phyloP scores from a whole-genome alignment of 2,113 vertebrate species.

The Trinectes maculatus region DNA sequence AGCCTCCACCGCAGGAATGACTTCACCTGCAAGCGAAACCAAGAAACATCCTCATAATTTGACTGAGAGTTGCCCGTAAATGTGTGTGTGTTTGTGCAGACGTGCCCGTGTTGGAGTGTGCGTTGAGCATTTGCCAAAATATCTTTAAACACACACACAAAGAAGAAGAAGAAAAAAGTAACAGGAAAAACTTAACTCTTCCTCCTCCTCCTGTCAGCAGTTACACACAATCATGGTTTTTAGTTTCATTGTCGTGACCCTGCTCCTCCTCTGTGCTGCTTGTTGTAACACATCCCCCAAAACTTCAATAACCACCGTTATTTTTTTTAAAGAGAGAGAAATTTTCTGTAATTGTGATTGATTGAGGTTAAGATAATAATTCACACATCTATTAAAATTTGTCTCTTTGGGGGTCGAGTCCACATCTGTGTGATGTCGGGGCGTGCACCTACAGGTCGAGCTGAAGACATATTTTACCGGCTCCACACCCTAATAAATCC shows the following conservation, averaged over 20 bases:
- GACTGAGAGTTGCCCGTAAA: conserved; percentile 2
- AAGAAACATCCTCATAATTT: conserved; percentile 38
- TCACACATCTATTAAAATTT: conserved; percentile 43
- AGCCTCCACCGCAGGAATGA: conserved; percentile 61
- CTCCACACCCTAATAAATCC: conserved; percentile 40
- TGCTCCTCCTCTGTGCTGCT: neutral
- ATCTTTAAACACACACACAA: neutral
- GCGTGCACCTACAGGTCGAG: conserved; percentile 52
- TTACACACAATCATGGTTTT: conserved; percentile 27
- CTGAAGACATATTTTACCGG: conserved; percentile 40
- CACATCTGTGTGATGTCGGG: conserved; percentile 49
- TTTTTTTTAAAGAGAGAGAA: conserved; percentile 26
- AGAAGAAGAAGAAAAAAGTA: neutral
- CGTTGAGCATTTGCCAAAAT: neutral
- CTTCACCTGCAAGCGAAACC: conserved; percentile 52
- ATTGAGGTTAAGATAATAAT: conserved; percentile 35
- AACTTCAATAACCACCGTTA: conserved; percentile 14
- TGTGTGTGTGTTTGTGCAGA: conserved; percentile 23
- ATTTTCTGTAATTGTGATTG: conserved; percentile 22
- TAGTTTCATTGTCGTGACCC: conserved; percentile 18
- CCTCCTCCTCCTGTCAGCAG: neutral
- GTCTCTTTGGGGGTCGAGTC: conserved; percentile 43
- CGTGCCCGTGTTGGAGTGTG: conserved; percentile 11
- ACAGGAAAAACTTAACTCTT: neutral
- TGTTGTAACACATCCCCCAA: conserved; percentile 39